A percentile compares a stretch with the other conserved stretches of the same genome.
These are phyloP conservation scores for Pantherophis alleghaniensis DNA, from an alignment of 2,797 vertebrate species.

Conservation along the genomic window DNA sequence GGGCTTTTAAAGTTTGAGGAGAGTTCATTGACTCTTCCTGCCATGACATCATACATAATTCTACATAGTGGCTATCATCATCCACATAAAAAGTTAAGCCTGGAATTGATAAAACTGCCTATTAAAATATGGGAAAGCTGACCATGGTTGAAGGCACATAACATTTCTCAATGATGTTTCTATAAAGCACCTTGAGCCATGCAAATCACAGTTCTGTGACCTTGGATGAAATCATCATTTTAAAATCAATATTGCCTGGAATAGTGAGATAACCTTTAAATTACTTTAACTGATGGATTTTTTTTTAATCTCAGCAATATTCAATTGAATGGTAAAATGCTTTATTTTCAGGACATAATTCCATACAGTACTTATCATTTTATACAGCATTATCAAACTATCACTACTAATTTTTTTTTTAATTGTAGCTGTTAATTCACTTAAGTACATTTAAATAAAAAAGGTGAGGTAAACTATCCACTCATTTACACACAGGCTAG, in stretches of 20 bases:
- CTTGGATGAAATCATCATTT: no score
- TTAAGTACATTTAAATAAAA: neutral
- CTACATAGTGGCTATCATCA: neutral
- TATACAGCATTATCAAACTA: neutral
- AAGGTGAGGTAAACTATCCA: neutral
- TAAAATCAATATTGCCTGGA: neutral
- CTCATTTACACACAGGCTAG: neutral
- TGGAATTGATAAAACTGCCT: neutral
- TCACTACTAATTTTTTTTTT: neutral
- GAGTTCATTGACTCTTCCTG: neutral
- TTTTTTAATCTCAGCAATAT: neutral
- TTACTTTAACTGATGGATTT: neutral
- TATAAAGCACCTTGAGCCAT: neutral
- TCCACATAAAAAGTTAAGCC: neutral
- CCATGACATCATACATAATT: neutral
- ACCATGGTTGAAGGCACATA: neutral
- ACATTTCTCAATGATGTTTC: neutral
- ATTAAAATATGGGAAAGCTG: neutral
- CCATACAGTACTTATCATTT: neutral
- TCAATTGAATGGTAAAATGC: neutral
- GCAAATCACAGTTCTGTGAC: neutral
- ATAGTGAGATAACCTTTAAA: slow-evolving; percentile 1
- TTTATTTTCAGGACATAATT: neutral
- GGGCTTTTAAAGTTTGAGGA: neutral
- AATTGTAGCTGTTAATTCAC: neutral